Evolutionary conservation across 2,888 invertebrate genomes (phyloP).

Genomic region (Dorcus parallelipipedus): DNA sequence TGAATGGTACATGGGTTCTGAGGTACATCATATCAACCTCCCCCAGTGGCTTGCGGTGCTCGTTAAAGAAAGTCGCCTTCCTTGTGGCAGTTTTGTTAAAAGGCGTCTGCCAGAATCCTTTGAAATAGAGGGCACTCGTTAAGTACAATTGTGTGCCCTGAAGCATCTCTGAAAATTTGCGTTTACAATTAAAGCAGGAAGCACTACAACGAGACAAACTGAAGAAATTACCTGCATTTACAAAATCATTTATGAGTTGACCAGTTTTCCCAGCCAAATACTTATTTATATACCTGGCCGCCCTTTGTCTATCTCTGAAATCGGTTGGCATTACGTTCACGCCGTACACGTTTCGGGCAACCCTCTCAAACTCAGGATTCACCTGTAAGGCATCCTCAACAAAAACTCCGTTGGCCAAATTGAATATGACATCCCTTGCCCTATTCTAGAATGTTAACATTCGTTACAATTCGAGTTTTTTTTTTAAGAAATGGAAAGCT

Average conservation of each 20-base stretch:
- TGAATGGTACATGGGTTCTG: conserved; percentile 57
- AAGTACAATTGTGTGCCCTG: conserved; percentile 60
- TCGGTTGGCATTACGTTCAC: conserved; percentile 57
- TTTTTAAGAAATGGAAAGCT: too few species aligned
- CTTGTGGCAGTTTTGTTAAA: conserved; percentile 59
- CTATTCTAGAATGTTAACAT: conserved; percentile 19
- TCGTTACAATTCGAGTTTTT: too few species aligned
- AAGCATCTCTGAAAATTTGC: conserved; percentile 48
- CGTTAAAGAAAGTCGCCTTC: conserved; percentile 58
- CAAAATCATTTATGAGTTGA: conserved; percentile 63
- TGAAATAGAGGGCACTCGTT: conserved; percentile 68
- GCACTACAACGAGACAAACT: conserved; percentile 13
- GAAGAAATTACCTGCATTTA: conserved; percentile 50
- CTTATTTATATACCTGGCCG: conserved; percentile 60
- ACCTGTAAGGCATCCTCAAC: conserved; percentile 40
- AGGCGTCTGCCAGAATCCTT: conserved; percentile 67
- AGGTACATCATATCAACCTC: conserved; percentile 74
- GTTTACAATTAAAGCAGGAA: too few species aligned
- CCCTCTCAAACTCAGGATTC: conserved; percentile 33
- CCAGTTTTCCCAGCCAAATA: conserved; percentile 66
- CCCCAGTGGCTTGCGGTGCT: conserved; percentile 52
- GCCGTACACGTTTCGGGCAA: conserved; percentile 48
- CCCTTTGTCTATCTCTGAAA: conserved; percentile 53
- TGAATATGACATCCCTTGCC: conserved; percentile 44
- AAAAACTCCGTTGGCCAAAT: conserved; percentile 51